phyloP scores from a whole-genome alignment of 2,888 invertebrate genomes.

The Heliconius sara region DNA sequence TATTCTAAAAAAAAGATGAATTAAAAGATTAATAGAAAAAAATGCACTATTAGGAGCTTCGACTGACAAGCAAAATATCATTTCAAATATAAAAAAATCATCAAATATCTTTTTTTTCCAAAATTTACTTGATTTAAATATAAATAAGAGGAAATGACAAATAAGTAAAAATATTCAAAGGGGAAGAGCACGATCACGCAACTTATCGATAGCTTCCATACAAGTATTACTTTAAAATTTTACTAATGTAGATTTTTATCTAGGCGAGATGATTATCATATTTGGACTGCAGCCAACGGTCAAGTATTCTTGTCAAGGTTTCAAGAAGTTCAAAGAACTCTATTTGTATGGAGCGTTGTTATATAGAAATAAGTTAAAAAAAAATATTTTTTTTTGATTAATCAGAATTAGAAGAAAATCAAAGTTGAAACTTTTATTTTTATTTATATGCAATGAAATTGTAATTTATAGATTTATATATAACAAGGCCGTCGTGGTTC shows the following conservation, averaged over 20 bases:
- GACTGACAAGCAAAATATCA: background rate
- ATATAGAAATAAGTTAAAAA: background rate
- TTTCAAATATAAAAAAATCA: background rate
- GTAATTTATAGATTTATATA: too few species aligned
- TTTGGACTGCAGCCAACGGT: slow-evolving; percentile 47
- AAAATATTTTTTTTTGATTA: background rate
- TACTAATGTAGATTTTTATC: slow-evolving; percentile 42
- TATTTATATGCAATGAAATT: too few species aligned
- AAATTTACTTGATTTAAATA: background rate
- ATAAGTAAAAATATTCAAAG: background rate
- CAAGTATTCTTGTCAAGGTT: slow-evolving; percentile 34
- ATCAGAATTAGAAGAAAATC: too few species aligned
- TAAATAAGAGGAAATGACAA: background rate
- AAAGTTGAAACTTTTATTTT: too few species aligned
- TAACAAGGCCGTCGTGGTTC: too few species aligned
- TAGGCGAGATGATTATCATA: slow-evolving; percentile 45
- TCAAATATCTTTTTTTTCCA: background rate
- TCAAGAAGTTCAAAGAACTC: slow-evolving; percentile 35
- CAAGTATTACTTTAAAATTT: slow-evolving; percentile 33
- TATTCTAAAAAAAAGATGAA: too few species aligned
- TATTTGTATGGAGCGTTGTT: slow-evolving; percentile 9
- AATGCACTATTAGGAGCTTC: background rate
- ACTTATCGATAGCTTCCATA: slow-evolving; percentile 2
- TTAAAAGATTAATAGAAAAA: too few species aligned
- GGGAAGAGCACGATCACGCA: too few species aligned